These are phyloP conservation scores for Spizaetus ornatus DNA, from an alignment of 2,113 vertebrate genomes.

Conservation along the genomic window DNA sequence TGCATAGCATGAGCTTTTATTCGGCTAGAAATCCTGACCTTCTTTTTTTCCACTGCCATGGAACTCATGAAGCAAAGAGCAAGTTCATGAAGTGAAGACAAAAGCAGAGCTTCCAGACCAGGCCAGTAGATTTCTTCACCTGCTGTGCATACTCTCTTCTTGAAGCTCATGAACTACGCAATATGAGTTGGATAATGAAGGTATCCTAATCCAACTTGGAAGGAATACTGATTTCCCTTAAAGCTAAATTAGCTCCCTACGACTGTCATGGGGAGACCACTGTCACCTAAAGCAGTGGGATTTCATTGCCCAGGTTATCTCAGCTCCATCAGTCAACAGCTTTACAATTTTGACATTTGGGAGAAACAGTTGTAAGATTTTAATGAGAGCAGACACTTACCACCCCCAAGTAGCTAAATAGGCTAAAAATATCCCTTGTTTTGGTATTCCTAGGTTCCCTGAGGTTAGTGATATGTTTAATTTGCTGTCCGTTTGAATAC, in stretches of 20 bases:
- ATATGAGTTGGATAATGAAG: background rate
- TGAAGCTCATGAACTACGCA: background rate
- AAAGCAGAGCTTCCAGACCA: background rate
- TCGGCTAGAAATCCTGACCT: background rate
- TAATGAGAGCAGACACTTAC: conserved; percentile 26
- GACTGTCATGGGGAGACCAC: background rate
- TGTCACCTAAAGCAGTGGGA: background rate
- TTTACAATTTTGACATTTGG: conserved; percentile 23
- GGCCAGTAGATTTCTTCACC: background rate
- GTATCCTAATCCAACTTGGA: background rate
- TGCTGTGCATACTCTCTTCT: background rate
- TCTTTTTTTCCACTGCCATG: background rate
- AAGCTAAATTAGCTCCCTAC: background rate
- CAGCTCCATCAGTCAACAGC: conserved; percentile 15
- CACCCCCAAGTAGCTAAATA: conserved; percentile 36
- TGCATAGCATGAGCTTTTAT: background rate
- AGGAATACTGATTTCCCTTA: background rate
- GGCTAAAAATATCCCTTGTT: conserved; percentile 40
- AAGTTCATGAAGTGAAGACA: background rate
- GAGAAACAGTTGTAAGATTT: conserved; percentile 26
- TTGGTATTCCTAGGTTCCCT: conserved; percentile 49
- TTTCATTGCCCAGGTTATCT: background rate
- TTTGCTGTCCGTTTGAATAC: conserved; percentile 57
- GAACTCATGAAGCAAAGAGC: background rate
- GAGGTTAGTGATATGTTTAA: conserved; percentile 63